Base-by-base conservation (phyloP, 2,888 invertebrate genomes). In the Lacanobia oleracea region DNA sequence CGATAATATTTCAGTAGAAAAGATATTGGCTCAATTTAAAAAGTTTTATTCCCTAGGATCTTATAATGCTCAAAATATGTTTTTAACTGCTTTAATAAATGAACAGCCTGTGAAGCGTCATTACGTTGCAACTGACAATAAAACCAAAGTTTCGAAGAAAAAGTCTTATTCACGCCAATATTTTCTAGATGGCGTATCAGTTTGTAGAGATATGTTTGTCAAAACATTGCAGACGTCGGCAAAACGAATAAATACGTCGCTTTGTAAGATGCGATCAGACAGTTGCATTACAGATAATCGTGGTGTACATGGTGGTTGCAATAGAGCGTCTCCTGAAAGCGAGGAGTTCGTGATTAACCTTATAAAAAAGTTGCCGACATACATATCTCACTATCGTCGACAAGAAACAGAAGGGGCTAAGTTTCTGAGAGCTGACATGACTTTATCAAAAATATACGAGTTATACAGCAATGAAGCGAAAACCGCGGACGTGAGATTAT, bases 151-250 rank as follows among this genome's bases (percentile, higher is more conserved):
- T 72, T 72, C 56, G 64, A 77, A 70, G 69, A 77, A 73, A 69
- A 70, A 77, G 67, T 50, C 69, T 60, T 73, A 57, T 48, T 61
- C 72, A 51, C 77, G 71, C 45, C 60, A 73, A 71, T 73, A 71
- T 67, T 65, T 61, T 65, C 65, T 73, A 68, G 64, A 77, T 45
- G 67, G 62, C 65, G 67, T 65, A 70, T 64, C 60, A 61, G 74
- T 76, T 63, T 72, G 73, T 59, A 56, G 56, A 67, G 51, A 67
- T 37, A 71, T 76, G 72, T 76, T 71, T 76, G 40, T 73, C 8
- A 72, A 75, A 54, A 72, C 72, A 27, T 64, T 75, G 48, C 79
- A 71, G 65, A 72, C 67, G 14, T 60, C 67, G 27, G 50, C 73
- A 60, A 67, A 70, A 67, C 4, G 57, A 59, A 64, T 72, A 63